These are phyloP conservation scores for Rugalucina vietnamica DNA, from an alignment of 2,888 invertebrate species.

Conservation along the genomic window DNA sequence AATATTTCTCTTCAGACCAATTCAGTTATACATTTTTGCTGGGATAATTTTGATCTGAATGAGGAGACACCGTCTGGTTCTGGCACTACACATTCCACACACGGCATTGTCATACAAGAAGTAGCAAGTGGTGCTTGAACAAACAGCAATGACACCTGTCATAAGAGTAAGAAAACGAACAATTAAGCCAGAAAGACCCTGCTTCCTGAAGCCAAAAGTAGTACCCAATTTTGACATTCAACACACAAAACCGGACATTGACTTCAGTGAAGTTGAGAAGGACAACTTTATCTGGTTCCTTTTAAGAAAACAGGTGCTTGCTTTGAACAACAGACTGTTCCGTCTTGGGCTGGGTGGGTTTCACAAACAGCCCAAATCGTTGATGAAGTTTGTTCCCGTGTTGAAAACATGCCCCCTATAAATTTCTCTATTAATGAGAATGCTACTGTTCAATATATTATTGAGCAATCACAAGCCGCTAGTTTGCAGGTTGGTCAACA, in stretches of 20 bases:
- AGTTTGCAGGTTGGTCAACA: slow-evolving; percentile 40
- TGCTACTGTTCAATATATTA: slow-evolving; percentile 53
- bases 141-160: background rate
- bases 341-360: slow-evolving; percentile 40
- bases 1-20: slow-evolving; percentile 49
- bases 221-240: background rate
- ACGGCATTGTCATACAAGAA: slow-evolving; percentile 58
- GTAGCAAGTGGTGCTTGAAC: background rate
- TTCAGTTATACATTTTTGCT: slow-evolving; percentile 41
- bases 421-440: slow-evolving; percentile 44
- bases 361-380: background rate
- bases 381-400: slow-evolving; percentile 20
- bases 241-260: background rate
- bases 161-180: background rate
- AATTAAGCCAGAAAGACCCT: background rate
- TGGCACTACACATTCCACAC: slow-evolving; percentile 51
- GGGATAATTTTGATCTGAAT: slow-evolving; percentile 59
- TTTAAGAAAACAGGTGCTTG: background rate
- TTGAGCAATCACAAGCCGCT: slow-evolving; percentile 37
- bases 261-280: background rate
- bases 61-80: slow-evolving; percentile 49
- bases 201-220: background rate
- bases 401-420: slow-evolving; percentile 53
- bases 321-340: slow-evolving; percentile 13
- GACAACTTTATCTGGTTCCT: background rate